A percentile compares a stretch with the other conserved stretches of the same genome.
Evolutionary conservation across 2,113 vertebrate species (phyloP).

Genomic region (Setophaga kirtlandii): DNA sequence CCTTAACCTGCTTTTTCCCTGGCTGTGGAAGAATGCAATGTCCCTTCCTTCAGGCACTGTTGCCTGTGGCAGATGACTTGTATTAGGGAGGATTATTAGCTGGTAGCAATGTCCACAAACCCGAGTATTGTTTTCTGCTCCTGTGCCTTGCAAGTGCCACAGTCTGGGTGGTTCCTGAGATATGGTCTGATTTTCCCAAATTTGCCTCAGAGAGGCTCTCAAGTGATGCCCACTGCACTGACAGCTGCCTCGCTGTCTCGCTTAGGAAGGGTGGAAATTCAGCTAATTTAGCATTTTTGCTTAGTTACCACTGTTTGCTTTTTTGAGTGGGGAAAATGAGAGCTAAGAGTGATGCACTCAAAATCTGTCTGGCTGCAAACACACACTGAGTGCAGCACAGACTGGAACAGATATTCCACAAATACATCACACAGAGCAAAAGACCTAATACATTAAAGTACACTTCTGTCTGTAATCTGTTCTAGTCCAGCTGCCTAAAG

Average conservation of each 20-base stretch:
- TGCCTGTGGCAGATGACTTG: background rate
- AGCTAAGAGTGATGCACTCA: background rate
- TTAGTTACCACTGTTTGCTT: background rate
- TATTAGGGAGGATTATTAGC: background rate
- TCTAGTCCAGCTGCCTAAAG: background rate
- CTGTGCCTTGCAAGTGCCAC: background rate
- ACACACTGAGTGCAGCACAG: rapidly evolving
- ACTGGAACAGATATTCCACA: background rate
- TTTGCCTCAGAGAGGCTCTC: background rate
- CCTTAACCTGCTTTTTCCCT: background rate
- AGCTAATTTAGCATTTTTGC: background rate
- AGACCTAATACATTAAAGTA: background rate
- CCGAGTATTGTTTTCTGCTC: background rate
- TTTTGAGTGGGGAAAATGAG: background rate
- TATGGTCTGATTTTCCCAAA: background rate
- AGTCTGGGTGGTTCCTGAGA: background rate
- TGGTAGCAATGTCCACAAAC: background rate
- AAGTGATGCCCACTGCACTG: background rate
- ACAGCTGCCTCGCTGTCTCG: rapidly evolving
- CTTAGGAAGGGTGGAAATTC: background rate
- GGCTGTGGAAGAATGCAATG: background rate
- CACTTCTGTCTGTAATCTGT: background rate
- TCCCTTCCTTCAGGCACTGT: background rate
- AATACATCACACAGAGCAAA: background rate
- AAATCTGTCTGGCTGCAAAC: background rate